phyloP scores from a whole-genome alignment of 2,888 invertebrate species.

The Ferdinandea cuprea region DNA sequence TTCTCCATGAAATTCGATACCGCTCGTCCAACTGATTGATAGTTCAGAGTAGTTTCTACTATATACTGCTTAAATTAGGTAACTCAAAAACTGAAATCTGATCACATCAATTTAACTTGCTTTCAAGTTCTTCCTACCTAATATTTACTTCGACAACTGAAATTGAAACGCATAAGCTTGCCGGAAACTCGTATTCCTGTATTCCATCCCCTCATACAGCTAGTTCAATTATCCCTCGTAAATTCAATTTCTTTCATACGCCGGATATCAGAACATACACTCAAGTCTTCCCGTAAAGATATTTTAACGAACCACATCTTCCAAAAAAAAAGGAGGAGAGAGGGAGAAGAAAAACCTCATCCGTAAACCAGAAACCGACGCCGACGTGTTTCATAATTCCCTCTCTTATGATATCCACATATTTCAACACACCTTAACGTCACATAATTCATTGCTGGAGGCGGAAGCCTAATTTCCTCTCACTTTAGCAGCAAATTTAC shows the following conservation, averaged over 20 bases:
- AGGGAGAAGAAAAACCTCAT: not conserved
- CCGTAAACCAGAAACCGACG: slow-evolving; percentile 15
- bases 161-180: slow-evolving; percentile 3
- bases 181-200: too few relatives aligned
- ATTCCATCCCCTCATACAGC: slow-evolving; percentile 20
- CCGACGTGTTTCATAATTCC: slow-evolving; percentile 22
- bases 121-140: not conserved
- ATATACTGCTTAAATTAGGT: too few relatives aligned
- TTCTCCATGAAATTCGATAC: too few relatives aligned
- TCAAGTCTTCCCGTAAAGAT: not conserved
- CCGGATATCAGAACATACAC: slow-evolving; percentile 42
- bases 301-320: not conserved
- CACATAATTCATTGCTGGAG: slow-evolving; percentile 56
- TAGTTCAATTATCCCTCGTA: slow-evolving; percentile 46
- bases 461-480: slow-evolving; percentile 69
- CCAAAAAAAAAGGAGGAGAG: not conserved
- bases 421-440: slow-evolving; percentile 56
- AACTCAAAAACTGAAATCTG: too few relatives aligned
- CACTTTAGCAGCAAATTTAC: slow-evolving; percentile 40
- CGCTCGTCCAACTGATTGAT: too few relatives aligned
- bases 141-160: not conserved
- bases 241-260: slow-evolving; percentile 50
- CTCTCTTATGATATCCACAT: slow-evolving; percentile 35
- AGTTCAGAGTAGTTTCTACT: too few relatives aligned
- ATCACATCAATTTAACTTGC: too few relatives aligned